phyloP scores from a whole-genome alignment of 1,140 invertebrate genomes.

The Linepithema humile region DNA sequence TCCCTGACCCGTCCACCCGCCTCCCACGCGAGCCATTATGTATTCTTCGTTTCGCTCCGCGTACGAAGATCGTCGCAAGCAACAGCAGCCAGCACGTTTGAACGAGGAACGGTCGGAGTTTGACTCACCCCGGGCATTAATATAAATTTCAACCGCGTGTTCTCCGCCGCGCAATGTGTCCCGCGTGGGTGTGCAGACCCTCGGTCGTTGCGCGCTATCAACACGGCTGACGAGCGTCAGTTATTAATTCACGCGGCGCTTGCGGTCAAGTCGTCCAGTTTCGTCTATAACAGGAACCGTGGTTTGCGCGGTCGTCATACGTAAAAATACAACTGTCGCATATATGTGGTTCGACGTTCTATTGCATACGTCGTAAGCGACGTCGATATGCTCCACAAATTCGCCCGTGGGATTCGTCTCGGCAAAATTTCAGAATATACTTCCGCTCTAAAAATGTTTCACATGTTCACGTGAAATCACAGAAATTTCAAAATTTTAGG shows the following conservation, averaged over 20 bases:
- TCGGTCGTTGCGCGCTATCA: background rate
- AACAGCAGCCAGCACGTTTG: background rate
- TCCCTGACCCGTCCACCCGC: background rate
- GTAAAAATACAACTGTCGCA: background rate
- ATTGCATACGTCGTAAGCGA: slow-evolving; percentile 1
- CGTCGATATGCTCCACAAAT: background rate
- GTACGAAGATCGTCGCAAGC: slow-evolving; percentile 49
- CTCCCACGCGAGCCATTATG: slow-evolving; percentile 3
- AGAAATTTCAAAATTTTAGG: background rate
- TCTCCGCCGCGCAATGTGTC: background rate
- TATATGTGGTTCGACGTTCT: background rate
- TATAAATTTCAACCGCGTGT: slow-evolving; percentile 76
- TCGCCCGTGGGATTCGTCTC: background rate
- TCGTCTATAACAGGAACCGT: slow-evolving; percentile 14
- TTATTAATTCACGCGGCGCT: slow-evolving; percentile 55
- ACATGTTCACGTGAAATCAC: background rate
- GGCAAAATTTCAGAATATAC: background rate
- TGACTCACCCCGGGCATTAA: slow-evolving; percentile 67
- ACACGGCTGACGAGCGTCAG: slow-evolving; percentile 21
- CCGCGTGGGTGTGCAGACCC: background rate
- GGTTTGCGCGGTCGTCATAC: background rate
- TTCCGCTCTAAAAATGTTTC: background rate
- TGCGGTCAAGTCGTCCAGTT: slow-evolving; percentile 42
- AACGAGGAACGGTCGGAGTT: slow-evolving; percentile 59
- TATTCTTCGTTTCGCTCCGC: background rate